Evolutionary conservation across 2,888 invertebrate species (phyloP).

Genomic region (Megaustenia siamemsis): DNA sequence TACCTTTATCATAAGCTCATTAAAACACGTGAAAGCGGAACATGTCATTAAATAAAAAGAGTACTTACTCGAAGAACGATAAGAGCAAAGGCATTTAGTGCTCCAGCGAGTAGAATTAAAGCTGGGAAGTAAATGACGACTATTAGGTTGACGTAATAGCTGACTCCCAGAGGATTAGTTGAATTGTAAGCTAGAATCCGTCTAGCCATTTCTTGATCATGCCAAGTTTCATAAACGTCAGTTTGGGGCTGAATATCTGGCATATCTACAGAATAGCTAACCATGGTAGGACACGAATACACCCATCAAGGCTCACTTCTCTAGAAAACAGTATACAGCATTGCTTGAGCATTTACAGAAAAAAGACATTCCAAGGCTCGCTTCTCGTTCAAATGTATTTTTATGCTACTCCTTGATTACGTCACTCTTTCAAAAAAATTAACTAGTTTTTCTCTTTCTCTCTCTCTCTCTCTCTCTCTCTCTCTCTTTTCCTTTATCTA

Average conservation of each 20-base stretch:
- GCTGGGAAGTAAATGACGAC: slow-evolving; percentile 9
- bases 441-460: neutral
- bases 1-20: neutral
- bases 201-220: neutral
- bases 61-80: neutral
- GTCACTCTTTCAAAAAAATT: neutral
- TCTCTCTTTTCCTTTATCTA: slow-evolving; percentile 22
- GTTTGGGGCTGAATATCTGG: neutral
- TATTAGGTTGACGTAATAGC: neutral
- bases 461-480: neutral
- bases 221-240: neutral
- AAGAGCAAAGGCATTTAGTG: neutral
- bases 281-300: neutral
- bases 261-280: neutral
- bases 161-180: slow-evolving; percentile 26
- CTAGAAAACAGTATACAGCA: neutral
- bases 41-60: neutral
- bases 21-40: neutral
- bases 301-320: neutral
- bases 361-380: neutral
- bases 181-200: neutral
- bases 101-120: neutral
- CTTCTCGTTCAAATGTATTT: neutral
- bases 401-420: too few relatives aligned
- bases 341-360: neutral